Percentiles rank a stretch among this genome's conserved stretches.
Conservation (phyloP, 2,113 vertebrate genomes). For the Rhinolophus sinicus region DNA sequence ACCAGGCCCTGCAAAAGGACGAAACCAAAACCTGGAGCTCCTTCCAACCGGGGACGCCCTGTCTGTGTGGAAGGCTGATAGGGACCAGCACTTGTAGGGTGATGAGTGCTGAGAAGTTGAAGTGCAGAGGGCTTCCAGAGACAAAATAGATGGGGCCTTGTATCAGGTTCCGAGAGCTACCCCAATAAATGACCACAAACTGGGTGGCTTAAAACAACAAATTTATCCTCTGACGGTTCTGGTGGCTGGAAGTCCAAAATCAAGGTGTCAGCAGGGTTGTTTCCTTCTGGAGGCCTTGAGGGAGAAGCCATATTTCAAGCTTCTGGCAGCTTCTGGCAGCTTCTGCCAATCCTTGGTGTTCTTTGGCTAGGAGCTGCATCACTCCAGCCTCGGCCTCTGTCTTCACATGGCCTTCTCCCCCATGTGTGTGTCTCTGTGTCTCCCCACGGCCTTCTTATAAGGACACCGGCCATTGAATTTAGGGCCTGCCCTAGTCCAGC, state of each 20-base stretch:
- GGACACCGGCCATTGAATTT: not conserved
- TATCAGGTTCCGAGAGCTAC: not conserved
- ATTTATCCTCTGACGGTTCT: not conserved
- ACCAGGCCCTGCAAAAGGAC: not conserved
- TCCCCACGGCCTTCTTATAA: not conserved
- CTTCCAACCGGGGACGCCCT: not conserved
- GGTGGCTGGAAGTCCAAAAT: not conserved
- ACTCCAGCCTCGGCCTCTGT: accelerated
- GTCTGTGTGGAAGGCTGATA: not conserved
- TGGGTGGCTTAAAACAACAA: not conserved
- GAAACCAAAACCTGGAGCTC: not conserved
- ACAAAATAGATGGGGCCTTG: not conserved
- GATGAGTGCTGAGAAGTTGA: not conserved
- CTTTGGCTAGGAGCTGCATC: not conserved
- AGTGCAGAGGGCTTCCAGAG: not conserved
- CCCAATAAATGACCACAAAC: not conserved
- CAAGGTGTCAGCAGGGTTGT: not conserved
- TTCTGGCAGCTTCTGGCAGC: not conserved
- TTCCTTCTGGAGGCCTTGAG: not conserved
- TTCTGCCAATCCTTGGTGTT: not conserved
- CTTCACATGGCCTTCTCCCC: not conserved
- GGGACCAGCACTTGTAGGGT: no score
- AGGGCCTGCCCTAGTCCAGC: not conserved
- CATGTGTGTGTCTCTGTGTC: not conserved
- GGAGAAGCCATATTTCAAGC: not conserved